phyloP scores from a whole-genome alignment of 2,888 invertebrate genomes.

The Callyntrura guangdongensis region DNA sequence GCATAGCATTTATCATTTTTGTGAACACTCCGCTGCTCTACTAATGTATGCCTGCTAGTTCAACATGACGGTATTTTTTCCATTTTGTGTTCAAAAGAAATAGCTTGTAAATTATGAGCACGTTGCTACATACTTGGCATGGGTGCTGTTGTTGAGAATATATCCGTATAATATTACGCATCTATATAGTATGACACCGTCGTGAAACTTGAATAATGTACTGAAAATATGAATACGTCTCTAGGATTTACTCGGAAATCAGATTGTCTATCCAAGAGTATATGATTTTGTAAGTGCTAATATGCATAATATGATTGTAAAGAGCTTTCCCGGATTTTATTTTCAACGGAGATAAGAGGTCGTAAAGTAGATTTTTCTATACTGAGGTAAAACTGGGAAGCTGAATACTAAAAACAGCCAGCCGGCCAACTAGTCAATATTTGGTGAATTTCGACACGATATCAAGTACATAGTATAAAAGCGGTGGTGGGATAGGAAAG shows the following conservation, averaged over 20 bases:
- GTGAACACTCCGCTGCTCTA: neutral
- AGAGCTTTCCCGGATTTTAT: conserved; percentile 49
- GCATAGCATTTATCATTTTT: conserved; percentile 32
- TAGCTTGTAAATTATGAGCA: no score
- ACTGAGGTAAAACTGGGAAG: neutral
- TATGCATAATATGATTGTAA: conserved; percentile 31
- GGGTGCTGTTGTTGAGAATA: no score
- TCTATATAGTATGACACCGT: no score
- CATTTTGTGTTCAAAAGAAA: no score
- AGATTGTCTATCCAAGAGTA: no score
- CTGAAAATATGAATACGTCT: neutral
- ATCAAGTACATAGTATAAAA: conserved; percentile 1
- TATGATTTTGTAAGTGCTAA: neutral
- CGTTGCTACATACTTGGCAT: no score
- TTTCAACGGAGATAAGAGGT: conserved; percentile 55
- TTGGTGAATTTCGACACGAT: conserved; percentile 2
- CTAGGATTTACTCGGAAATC: no score
- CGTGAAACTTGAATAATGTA: neutral
- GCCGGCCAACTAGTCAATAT: no score
- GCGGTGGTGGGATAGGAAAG: no score
- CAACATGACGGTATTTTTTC: no score
- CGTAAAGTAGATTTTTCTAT: conserved; percentile 62
- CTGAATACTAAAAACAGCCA: neutral
- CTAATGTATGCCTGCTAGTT: no score
- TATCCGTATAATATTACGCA: no score